phyloP scores from a whole-genome alignment of 2,797 vertebrate genomes.

The Melopsittacus undulatus region DNA sequence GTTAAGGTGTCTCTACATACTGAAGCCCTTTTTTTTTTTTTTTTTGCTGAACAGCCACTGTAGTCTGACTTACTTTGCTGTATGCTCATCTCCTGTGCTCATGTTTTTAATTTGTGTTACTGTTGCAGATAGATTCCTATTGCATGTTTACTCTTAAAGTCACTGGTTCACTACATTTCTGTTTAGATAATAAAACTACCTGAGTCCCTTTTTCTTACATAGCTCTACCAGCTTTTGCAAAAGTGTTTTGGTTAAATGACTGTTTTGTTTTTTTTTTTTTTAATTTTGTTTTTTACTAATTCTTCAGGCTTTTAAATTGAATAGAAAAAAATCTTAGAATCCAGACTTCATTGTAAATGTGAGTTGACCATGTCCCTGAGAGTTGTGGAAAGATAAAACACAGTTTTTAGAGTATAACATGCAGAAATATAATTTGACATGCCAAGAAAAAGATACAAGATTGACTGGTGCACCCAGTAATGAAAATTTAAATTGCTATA shows the following conservation, averaged over 20 bases:
- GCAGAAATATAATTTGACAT: constrained; percentile 32
- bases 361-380: neutral
- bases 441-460: constrained; percentile 20
- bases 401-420: constrained; percentile 28
- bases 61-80: neutral
- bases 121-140: neutral
- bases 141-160: neutral
- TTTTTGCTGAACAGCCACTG: neutral
- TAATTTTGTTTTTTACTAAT: neutral
- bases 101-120: neutral
- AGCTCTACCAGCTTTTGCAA: neutral
- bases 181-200: neutral
- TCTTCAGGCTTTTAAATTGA: neutral
- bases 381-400: constrained; percentile 3
- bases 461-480: constrained; percentile 48
- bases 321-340: neutral
- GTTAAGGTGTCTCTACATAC: neutral
- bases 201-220: neutral
- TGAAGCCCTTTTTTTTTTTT: neutral
- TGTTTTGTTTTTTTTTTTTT: neutral
- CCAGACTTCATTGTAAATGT: neutral
- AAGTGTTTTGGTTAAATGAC: constrained; percentile 2
- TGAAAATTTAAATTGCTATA: constrained; percentile 39
- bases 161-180: neutral
- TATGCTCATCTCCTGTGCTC: neutral